Evolutionary conservation across 2,113 vertebrate species (phyloP).

Genomic region (Tenebrosternarchus preto): DNA sequence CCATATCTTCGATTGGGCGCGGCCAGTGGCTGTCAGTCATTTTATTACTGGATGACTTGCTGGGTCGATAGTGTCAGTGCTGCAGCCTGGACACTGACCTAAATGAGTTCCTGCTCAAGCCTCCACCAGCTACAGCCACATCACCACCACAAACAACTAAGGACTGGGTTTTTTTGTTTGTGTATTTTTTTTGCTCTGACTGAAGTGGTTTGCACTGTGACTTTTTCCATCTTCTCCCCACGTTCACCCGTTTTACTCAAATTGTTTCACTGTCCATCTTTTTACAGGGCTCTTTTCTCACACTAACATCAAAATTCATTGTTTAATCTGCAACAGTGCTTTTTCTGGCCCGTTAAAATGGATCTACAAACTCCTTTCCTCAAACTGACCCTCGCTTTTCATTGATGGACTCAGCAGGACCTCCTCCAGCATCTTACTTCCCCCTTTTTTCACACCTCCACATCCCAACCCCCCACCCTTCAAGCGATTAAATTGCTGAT

Average conservation of each 20-base stretch:
- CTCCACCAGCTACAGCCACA: conserved; percentile 53
- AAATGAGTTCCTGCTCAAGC: conserved; percentile 63
- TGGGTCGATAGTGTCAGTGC: conserved; percentile 73
- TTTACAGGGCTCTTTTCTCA: neutral
- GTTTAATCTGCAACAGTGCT: neutral
- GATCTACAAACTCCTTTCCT: neutral
- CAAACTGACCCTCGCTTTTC: neutral
- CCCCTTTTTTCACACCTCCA: conserved; percentile 49
- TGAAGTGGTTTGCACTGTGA: too few species aligned
- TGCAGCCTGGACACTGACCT: conserved; percentile 66
- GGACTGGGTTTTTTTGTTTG: too few species aligned
- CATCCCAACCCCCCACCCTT: conserved; percentile 58
- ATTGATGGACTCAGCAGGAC: conserved; percentile 5
- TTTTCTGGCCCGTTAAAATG: neutral
- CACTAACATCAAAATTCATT: neutral
- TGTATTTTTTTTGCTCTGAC: too few species aligned
- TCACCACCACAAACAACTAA: neutral
- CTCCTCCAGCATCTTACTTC: conserved; percentile 49
- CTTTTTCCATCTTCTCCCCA: too few species aligned
- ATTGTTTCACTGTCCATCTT: neutral
- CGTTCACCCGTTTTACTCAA: too few species aligned
- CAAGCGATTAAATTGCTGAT: conserved; percentile 80
- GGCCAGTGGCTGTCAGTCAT: conserved; percentile 72
- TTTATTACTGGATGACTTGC: conserved; percentile 73
- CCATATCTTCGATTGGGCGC: conserved; percentile 73